A percentile compares a stretch with the other conserved stretches of the same genome.
Evolutionary conservation across 2,888 invertebrate genomes (phyloP).

Genomic region (Hydroisotoma schaefferi): DNA sequence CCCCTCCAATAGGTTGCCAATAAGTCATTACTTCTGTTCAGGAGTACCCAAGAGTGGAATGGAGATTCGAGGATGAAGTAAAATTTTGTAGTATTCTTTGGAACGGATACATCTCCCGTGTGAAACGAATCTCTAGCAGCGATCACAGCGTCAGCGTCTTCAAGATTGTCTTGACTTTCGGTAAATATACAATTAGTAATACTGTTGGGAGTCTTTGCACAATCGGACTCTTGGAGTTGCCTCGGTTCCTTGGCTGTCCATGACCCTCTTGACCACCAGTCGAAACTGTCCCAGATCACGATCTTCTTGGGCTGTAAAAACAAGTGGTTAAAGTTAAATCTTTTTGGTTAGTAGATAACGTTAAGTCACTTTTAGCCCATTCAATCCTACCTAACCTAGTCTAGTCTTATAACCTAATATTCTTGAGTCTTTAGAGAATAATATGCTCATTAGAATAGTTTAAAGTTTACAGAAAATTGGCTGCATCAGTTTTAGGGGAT

Average conservation of each 20-base stretch:
- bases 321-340: neutral
- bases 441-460: too few species aligned
- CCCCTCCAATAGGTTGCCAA: constrained; percentile 40
- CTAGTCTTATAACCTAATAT: too few species aligned
- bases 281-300: constrained; percentile 30
- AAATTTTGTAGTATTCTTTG: constrained; percentile 34
- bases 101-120: constrained; percentile 25
- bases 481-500: too few species aligned
- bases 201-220: constrained; percentile 27
- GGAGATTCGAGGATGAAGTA: constrained; percentile 45
- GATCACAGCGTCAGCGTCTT: constrained; percentile 34
- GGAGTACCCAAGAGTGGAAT: constrained; percentile 29
- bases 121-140: constrained; percentile 38
- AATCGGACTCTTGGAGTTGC: constrained; percentile 21
- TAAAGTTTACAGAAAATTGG: too few species aligned
- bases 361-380: too few species aligned
- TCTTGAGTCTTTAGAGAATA: too few species aligned
- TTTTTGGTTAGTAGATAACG: neutral
- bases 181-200: constrained; percentile 28
- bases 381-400: too few species aligned
- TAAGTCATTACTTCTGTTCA: constrained; percentile 31
- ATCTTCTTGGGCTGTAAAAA: constrained; percentile 34
- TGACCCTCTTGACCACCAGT: constrained; percentile 37
- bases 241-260: constrained; percentile 19
- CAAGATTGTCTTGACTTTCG: constrained; percentile 18